These are phyloP conservation scores for Leiothrix lutea DNA, from an alignment of 2,113 vertebrate genomes.

Conservation along the genomic window DNA sequence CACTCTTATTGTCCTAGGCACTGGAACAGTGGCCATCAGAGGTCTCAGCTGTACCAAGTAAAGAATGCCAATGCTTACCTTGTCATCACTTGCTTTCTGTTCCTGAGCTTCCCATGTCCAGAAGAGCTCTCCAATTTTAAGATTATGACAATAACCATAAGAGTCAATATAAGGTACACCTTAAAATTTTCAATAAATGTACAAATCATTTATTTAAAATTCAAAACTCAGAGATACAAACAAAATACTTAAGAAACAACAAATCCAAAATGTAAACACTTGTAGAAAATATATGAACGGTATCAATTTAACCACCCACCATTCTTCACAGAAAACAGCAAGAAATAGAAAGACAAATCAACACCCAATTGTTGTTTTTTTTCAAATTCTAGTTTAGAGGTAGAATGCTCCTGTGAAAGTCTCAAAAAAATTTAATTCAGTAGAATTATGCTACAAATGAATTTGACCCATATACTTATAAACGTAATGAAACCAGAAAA, in stretches of 20 bases:
- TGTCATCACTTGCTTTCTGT: neutral
- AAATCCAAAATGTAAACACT: slow-evolving; percentile 57
- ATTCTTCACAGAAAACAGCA: slow-evolving; percentile 46
- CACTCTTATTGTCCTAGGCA: neutral
- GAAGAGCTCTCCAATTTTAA: neutral
- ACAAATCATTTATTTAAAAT: slow-evolving; percentile 76
- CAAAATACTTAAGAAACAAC: slow-evolving; percentile 57
- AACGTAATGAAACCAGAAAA: neutral
- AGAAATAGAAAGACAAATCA: slow-evolving; percentile 51
- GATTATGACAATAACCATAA: neutral
- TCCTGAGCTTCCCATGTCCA: neutral
- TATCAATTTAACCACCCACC: slow-evolving; percentile 41
- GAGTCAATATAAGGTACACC: neutral
- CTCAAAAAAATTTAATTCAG: neutral
- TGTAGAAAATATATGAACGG: slow-evolving; percentile 46
- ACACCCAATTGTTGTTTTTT: neutral
- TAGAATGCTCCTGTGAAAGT: slow-evolving; percentile 47
- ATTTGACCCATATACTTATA: slow-evolving; percentile 2
- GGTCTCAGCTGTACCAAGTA: neutral
- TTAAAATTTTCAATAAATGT: slow-evolving; percentile 16
- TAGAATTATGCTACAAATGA: slow-evolving; percentile 13
- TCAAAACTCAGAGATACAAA: slow-evolving; percentile 68
- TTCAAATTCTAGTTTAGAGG: slow-evolving; percentile 36
- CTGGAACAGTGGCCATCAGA: no score
- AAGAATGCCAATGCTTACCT: neutral